These are phyloP conservation scores for Pseudolycoriella hygida DNA, from an alignment of 2,888 invertebrate genomes.

Conservation along the genomic window DNA sequence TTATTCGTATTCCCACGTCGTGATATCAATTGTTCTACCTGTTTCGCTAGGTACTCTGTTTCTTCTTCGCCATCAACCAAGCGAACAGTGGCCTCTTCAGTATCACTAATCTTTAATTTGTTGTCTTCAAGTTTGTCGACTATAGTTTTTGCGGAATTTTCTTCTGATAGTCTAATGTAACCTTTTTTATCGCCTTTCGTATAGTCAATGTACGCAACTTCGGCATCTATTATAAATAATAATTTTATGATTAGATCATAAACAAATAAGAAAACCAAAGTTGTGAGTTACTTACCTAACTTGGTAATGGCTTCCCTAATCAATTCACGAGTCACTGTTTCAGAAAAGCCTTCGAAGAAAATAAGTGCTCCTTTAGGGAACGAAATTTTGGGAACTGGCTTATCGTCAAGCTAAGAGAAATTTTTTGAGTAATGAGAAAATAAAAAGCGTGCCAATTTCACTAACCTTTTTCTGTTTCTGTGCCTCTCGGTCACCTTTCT, in stretches of 20 bases:
- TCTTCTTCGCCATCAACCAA: constrained; percentile 57
- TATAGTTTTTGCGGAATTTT: constrained; percentile 47
- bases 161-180: constrained; percentile 50
- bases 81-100: constrained; percentile 35
- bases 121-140: constrained; percentile 43
- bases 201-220: constrained; percentile 59
- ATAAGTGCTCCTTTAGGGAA: constrained; percentile 60
- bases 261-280: not conserved
- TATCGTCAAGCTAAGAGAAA: constrained; percentile 9
- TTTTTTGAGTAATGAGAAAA: not conserved
- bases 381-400: constrained; percentile 29
- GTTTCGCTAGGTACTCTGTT: constrained; percentile 42
- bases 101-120: constrained; percentile 25
- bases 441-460: too few relatives aligned
- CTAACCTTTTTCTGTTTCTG: constrained; percentile 36
- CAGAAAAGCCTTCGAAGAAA: constrained; percentile 45
- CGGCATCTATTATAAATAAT: constrained; percentile 6
- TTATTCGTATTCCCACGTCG: constrained; percentile 30
- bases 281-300: constrained; percentile 23
- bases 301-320: constrained; percentile 51
- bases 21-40: constrained; percentile 40
- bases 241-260: not conserved
- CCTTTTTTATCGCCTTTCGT: constrained; percentile 55
- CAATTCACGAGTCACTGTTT: constrained; percentile 46
- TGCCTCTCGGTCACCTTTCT: constrained; percentile 46